Evolutionary conservation across 2,888 invertebrate species (phyloP).

Genomic region (Synergus japonicus): DNA sequence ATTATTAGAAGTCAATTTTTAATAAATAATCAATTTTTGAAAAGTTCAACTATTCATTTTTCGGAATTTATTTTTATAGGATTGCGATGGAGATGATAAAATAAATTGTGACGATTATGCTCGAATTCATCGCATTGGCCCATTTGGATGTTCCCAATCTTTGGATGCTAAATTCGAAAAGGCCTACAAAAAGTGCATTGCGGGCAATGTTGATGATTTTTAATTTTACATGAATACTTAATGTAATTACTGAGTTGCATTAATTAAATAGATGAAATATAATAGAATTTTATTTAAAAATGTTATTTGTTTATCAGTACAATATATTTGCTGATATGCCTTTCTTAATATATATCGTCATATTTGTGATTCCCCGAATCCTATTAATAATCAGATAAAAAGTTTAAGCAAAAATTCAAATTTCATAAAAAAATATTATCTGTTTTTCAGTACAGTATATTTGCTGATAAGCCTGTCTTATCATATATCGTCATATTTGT

Average conservation of each 20-base stretch:
- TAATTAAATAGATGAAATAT: too few relatives aligned
- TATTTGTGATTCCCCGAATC: background rate
- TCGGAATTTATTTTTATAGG: background rate
- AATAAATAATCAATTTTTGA: background rate
- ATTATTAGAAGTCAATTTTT: too few relatives aligned
- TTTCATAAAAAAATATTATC: background rate
- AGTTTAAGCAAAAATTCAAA: too few relatives aligned
- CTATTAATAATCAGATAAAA: background rate
- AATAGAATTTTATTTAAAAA: background rate
- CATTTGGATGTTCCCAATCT: background rate
- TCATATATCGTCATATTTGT: background rate
- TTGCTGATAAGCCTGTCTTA: background rate
- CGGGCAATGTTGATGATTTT: background rate
- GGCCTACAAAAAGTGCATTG: background rate
- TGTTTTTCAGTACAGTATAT: background rate
- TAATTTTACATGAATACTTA: background rate
- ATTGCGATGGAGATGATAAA: constrained; percentile 1
- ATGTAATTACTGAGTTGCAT: too few relatives aligned
- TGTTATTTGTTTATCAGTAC: background rate
- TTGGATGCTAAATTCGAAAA: background rate
- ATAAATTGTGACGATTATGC: constrained; percentile 17
- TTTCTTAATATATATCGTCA: background rate
- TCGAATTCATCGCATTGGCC: constrained; percentile 16
- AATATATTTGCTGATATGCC: background rate
- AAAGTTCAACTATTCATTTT: background rate